These are phyloP conservation scores for Tetropium fuscum DNA, from an alignment of 2,888 invertebrate genomes.

Conservation along the genomic window DNA sequence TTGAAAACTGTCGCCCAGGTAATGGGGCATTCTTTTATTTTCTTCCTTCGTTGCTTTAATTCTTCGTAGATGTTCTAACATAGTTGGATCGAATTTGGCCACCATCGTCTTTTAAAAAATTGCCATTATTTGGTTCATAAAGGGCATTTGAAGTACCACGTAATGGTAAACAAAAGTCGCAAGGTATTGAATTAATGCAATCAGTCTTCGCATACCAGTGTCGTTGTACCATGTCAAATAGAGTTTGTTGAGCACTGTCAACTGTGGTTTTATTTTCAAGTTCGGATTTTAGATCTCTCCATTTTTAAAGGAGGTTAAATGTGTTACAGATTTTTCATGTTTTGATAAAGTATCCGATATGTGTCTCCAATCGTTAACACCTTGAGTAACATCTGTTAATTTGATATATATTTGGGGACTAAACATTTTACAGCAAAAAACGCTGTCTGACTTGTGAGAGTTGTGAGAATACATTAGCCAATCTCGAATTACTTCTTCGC, in stretches of 20 bases:
- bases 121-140: conserved; percentile 2
- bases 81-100: conserved; percentile 1
- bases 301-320: conserved; percentile 4
- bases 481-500: conserved; percentile 4
- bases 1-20: conserved; percentile 1
- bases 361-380: conserved; percentile 1
- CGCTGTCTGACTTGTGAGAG: conserved; percentile 6
- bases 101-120: neutral
- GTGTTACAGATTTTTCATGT: conserved; percentile 7
- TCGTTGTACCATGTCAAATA: conserved; percentile 2
- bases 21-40: conserved; percentile 15
- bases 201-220: conserved; percentile 11
- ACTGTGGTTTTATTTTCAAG: conserved; percentile 4
- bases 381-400: neutral
- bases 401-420: neutral
- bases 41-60: conserved; percentile 4
- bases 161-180: conserved; percentile 12
- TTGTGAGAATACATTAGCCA: conserved; percentile 23
- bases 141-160: conserved; percentile 9
- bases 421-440: conserved; percentile 19
- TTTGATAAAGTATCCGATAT: conserved; percentile 8
- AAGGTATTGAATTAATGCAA: conserved; percentile 15
- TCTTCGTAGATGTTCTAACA: no score
- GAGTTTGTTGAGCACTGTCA: conserved; percentile 8
- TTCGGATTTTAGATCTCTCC: neutral